Evolutionary conservation across 1,140 invertebrate genomes (phyloP).

Genomic region (Yoshiicerus persimilis): DNA sequence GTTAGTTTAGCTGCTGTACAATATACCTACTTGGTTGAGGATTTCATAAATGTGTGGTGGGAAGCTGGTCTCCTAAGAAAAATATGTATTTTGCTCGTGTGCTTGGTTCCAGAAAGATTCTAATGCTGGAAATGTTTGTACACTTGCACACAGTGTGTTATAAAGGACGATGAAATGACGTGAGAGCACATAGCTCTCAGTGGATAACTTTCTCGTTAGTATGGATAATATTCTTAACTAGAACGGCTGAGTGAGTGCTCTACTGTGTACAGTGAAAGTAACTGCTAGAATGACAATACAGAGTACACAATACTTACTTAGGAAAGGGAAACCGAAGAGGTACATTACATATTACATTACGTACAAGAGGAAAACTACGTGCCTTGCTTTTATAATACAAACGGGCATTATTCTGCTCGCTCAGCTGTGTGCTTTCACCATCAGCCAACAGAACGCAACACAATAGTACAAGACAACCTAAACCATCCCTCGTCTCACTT

Average conservation of each 20-base stretch:
- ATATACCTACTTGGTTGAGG: too few species aligned
- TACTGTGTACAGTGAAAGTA: neutral
- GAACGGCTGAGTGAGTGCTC: neutral
- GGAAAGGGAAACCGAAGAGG: neutral
- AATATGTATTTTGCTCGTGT: neutral
- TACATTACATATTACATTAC: neutral
- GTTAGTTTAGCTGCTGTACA: too few species aligned
- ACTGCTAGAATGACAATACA: neutral
- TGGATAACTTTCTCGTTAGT: neutral
- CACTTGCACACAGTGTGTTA: neutral
- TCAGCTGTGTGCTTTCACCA: neutral
- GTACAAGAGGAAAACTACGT: neutral
- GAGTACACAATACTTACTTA: neutral
- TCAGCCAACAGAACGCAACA: neutral
- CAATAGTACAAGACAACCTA: neutral
- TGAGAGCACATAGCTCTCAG: neutral
- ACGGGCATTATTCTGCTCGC: neutral
- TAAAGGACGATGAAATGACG: neutral
- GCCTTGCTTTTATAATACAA: neutral
- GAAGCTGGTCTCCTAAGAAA: neutral
- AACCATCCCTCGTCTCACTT: neutral
- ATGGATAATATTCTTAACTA: neutral
- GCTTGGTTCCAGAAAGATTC: neutral
- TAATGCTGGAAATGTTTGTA: neutral
- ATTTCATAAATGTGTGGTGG: too few species aligned